A percentile compares a stretch with the other conserved stretches of the same genome.
Conservation (phyloP, 2,797 vertebrate genomes). For the Hapalemur alaotrensis region DNA sequence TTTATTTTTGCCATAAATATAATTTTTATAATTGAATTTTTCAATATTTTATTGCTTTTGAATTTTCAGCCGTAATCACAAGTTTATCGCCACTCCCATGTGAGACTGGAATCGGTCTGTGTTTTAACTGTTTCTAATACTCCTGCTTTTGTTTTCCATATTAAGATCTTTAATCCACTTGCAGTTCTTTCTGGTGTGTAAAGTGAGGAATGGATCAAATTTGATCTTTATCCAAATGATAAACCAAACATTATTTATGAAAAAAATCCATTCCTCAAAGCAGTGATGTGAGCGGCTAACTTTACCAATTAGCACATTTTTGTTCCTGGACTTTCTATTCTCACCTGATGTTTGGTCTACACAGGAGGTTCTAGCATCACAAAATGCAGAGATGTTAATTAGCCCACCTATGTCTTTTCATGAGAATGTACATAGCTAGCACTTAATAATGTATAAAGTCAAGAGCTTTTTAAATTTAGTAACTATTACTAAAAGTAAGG, state of each 20-base stretch:
- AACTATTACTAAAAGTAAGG: background rate
- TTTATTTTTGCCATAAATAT: background rate
- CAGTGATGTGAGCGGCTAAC: background rate
- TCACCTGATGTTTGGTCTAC: background rate
- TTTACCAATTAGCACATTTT: rapidly evolving
- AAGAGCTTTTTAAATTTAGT: background rate
- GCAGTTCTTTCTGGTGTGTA: background rate
- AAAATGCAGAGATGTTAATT: rapidly evolving
- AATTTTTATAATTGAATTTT: background rate
- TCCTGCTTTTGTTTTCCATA: background rate
- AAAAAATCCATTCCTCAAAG: no score
- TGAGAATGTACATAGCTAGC: rapidly evolving
- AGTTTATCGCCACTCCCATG: background rate
- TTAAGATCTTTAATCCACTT: background rate
- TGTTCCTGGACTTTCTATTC: background rate
- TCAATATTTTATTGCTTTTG: background rate
- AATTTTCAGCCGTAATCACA: background rate
- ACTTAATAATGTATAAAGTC: no score
- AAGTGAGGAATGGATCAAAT: background rate
- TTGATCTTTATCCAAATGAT: background rate
- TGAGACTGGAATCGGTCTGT: background rate
- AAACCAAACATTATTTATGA: background rate
- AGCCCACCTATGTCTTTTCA: rapidly evolving
- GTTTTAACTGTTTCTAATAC: background rate
- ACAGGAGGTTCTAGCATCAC: rapidly evolving